Evolutionary conservation across 2,888 invertebrate genomes (phyloP), one percentile per base, ranked within the genome.

Genomic region (Cotesia congregata): DNA sequence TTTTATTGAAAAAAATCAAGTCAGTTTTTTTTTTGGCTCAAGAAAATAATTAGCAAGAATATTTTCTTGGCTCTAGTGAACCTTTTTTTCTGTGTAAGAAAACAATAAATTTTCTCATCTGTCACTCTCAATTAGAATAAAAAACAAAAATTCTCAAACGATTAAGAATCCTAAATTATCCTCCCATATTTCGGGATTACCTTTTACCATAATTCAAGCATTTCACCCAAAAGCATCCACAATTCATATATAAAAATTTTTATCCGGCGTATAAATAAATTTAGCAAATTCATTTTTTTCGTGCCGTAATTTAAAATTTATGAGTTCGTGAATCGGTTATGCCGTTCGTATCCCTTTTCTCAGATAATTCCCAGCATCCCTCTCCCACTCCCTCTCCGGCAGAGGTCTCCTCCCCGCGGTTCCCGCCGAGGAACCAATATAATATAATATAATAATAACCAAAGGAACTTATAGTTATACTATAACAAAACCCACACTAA

Each of bases 271-370:
- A 50, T 30, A 30, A 12, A 30, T 65, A 12, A 30, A 30, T 65
- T 65, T 7, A 61, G 59, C 71, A 50, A 50, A 50, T 50, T 50
- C 50, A 40, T 84, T 86, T 87, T 87, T 86, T 84, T 82, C 80
- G 83, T 83, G 86, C 85, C 85, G 86, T 88, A 88, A 89, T 89
- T 88, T 88, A 86, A 88, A 88, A 89, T 88, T 88, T 88, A 86
- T 88, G 87, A 87, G 87, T 85, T 88, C 86, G 84, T 82, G 86
- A 85, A 86, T 86, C 86, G 84, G 83, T 86, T 86, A 85, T 84
- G 84, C 84, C 59, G 68, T 59, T 68, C 72, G 69, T 20, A 39
- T 67, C 50, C 67, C 67, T 72, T 50, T 78, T 77, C 64, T 74
- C 9, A 50, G 50, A 50, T 7, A 50, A 50, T 50, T 50, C 50